A percentile compares a stretch with the other conserved stretches of the same genome.
These are phyloP conservation scores for Lithodes maja DNA, from an alignment of 2,888 invertebrate genomes.

Conservation along the genomic window DNA sequence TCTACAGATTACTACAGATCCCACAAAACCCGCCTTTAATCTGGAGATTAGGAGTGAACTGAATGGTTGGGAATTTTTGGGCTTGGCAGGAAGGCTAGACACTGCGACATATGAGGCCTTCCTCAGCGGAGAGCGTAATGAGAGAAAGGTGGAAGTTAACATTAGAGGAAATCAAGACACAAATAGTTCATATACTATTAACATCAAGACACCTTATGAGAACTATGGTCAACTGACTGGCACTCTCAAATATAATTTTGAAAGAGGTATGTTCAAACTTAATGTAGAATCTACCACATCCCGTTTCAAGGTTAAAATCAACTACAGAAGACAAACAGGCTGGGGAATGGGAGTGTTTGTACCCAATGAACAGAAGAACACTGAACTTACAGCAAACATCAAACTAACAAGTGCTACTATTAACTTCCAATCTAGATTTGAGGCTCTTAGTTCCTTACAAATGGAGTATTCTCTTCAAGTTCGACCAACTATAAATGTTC, in stretches of 20 bases:
- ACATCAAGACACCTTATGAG: slow-evolving; percentile 54
- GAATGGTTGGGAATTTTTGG: slow-evolving; percentile 59
- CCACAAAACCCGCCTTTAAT: slow-evolving; percentile 14
- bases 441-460: background rate
- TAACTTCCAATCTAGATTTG: slow-evolving; percentile 45
- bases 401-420: slow-evolving; percentile 25
- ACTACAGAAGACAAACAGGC: slow-evolving; percentile 6
- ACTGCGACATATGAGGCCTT: slow-evolving; percentile 40
- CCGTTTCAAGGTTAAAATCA: slow-evolving; percentile 44
- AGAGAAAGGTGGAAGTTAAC: slow-evolving; percentile 26
- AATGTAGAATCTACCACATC: slow-evolving; percentile 49
- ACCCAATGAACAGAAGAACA: slow-evolving; percentile 55
- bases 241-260: slow-evolving; percentile 34
- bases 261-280: slow-evolving; percentile 39
- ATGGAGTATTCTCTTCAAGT: too few relatives aligned
- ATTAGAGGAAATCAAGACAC: slow-evolving; percentile 32
- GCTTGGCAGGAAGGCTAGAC: slow-evolving; percentile 58
- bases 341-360: slow-evolving; percentile 41
- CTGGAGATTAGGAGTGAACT: slow-evolving; percentile 55
- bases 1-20: slow-evolving; percentile 15
- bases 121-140: slow-evolving; percentile 48
- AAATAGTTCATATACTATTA: slow-evolving; percentile 25
- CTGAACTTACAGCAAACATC: slow-evolving; percentile 45
- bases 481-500: slow-evolving; percentile 30
- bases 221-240: slow-evolving; percentile 50